Evolutionary conservation across 2,888 invertebrate species (phyloP).

Genomic region (Callimorpha dominula): DNA sequence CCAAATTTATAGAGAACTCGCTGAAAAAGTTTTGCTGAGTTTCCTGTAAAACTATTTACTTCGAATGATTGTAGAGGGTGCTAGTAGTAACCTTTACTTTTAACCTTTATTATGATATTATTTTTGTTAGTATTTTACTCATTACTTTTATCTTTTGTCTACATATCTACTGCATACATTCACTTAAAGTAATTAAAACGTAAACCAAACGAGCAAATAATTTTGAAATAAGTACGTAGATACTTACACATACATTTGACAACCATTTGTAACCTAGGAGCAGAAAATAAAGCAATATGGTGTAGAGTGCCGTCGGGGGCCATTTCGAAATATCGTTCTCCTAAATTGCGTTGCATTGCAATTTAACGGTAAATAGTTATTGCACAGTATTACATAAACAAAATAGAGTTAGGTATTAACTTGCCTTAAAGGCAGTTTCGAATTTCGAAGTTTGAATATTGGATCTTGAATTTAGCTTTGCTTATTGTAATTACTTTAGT

Average conservation of each 20-base stretch:
- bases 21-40: slow-evolving; percentile 2
- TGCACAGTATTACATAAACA: slow-evolving; percentile 24
- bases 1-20: slow-evolving; percentile 8
- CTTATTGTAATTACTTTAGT: background rate
- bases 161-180: too few relatives aligned
- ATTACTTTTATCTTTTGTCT: too few relatives aligned
- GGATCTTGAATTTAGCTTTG: background rate
- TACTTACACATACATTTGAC: background rate
- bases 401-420: background rate
- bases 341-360: slow-evolving; percentile 25
- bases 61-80: slow-evolving; percentile 24
- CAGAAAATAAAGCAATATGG: background rate
- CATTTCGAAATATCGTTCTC: slow-evolving; percentile 32
- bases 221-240: background rate
- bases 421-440: background rate
- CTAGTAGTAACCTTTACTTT: background rate
- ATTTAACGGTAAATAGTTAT: slow-evolving; percentile 30
- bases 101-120: background rate
- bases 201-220: background rate
- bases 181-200: background rate
- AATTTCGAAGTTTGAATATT: background rate
- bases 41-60: slow-evolving; percentile 11
- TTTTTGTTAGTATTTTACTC: background rate
- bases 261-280: background rate
- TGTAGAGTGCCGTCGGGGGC: background rate